Evolutionary conservation across 2,888 invertebrate genomes (phyloP), one percentile per base, ranked within the genome.

Genomic region (Drosophila austrosaltans): DNA sequence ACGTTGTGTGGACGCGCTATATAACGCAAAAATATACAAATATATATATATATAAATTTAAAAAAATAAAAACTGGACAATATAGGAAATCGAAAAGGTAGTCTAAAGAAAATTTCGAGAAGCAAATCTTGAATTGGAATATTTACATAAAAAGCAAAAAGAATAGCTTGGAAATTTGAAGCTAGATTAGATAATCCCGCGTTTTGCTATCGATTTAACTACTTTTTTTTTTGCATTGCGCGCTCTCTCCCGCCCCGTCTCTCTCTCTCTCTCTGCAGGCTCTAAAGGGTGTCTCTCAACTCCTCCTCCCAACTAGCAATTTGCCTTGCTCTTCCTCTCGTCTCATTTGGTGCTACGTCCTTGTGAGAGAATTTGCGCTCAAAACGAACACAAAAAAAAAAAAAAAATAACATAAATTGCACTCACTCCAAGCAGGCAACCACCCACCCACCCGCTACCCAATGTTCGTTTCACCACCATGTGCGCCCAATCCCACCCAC

Each of bases 201-300:
- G 75, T 70, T 79, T 69, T 58, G 62, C 76, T 88, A 83, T 83
- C 77, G 88, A 83, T 83, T 83, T 78, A 86, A 86, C 78, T 85
- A 69, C 62, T 73, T 73, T 81, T 63, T 63, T 72, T 71, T 61
- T 69, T 44, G 70, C 69, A 16, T 16, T 16, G 72, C 72, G 63
- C 71, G 67, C 72, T 30, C 57, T 39, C 25, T 58, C 54, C 36
- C 12, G 7, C 48, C 32, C 63, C 42, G 16, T 56, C 59, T 58
- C 56, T 56, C 63, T 53, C 36, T 57, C 42, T 73, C 74, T 71
- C 61, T 87, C 87, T 32, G 44, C 44, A 16, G 44, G 44, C 20
- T 48, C 25, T 10, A 10, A 48, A 48, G 48, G 48, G 48, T 48
- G 48, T 10, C 22, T 10, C 22, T 48, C 16, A 16, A 16, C 16